These are phyloP conservation scores for Uria lomvia DNA, from an alignment of 2,113 vertebrate genomes.

Conservation along the genomic window DNA sequence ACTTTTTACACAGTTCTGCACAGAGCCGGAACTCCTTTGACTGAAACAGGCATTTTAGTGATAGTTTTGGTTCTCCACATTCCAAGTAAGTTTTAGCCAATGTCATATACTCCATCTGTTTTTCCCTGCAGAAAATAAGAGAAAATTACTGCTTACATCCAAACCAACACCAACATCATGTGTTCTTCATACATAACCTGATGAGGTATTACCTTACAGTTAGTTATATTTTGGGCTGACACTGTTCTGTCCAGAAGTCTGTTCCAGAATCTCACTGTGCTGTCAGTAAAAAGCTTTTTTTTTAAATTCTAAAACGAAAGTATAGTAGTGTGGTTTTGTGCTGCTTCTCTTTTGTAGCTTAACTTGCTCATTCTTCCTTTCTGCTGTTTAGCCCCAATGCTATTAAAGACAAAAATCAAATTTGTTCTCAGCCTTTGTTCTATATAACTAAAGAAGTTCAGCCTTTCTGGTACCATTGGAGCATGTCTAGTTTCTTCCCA, in stretches of 20 bases:
- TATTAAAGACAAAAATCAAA: not conserved
- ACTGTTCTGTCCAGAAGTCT: not conserved
- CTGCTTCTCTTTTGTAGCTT: not conserved
- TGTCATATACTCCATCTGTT: conserved; percentile 76
- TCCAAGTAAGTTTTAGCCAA: conserved; percentile 81
- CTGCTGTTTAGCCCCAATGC: not conserved
- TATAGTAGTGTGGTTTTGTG: not conserved
- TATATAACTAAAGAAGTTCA: not conserved
- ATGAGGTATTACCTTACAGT: not conserved
- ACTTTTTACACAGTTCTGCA: conserved; percentile 74
- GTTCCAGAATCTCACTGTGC: not conserved
- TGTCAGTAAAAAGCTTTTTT: not conserved
- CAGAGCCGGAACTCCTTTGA: conserved; percentile 79
- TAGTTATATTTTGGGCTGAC: not conserved
- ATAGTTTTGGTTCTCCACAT: conserved; percentile 74
- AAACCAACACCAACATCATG: not conserved
- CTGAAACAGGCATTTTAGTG: conserved; percentile 77
- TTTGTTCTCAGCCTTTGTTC: not conserved
- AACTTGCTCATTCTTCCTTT: not conserved
- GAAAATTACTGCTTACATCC: not conserved
- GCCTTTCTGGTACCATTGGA: not conserved
- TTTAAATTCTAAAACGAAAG: not conserved
- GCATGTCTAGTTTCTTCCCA: not conserved
- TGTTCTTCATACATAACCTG: not conserved
- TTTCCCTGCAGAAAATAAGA: conserved; percentile 69